phyloP scores from a whole-genome alignment of 1,140 invertebrate genomes.

The Belonocnema kinseyi region DNA sequence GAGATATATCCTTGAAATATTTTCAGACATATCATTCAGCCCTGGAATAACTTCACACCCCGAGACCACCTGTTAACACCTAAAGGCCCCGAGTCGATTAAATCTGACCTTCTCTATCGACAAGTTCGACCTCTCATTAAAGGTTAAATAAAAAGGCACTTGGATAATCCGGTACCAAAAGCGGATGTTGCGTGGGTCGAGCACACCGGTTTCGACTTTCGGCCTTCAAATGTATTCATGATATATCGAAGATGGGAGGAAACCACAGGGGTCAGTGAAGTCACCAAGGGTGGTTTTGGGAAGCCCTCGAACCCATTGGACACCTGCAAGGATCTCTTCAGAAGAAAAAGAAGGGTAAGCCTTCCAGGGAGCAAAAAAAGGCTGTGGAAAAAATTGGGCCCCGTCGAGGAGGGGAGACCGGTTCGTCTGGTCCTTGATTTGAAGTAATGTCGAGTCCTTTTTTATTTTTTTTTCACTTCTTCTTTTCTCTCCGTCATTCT shows the following conservation, averaged over 20 bases:
- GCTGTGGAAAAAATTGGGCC: slow-evolving; percentile 32
- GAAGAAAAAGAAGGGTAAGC: slow-evolving; percentile 41
- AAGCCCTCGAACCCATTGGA: slow-evolving; percentile 49
- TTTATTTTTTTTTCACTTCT: slow-evolving; percentile 53
- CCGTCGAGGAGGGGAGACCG: slow-evolving; percentile 63
- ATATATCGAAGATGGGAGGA: slow-evolving; percentile 1
- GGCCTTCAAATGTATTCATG: background rate
- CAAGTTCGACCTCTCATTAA: slow-evolving; percentile 18
- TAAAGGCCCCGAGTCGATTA: slow-evolving; percentile 2
- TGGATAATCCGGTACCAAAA: slow-evolving; percentile 5
- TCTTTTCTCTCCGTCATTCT: slow-evolving; percentile 35
- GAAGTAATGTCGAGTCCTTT: slow-evolving; percentile 59
- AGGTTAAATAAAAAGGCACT: slow-evolving; percentile 1
- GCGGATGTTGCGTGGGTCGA: slow-evolving; percentile 2
- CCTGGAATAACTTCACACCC: background rate
- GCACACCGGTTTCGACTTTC: slow-evolving; percentile 1
- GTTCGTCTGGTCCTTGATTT: slow-evolving; percentile 73
- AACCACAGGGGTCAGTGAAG: slow-evolving; percentile 23
- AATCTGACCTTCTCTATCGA: slow-evolving; percentile 23
- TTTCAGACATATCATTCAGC: background rate
- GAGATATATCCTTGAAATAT: background rate
- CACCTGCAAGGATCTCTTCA: slow-evolving; percentile 63
- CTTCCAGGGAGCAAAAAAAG: slow-evolving; percentile 34
- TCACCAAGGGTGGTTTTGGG: slow-evolving; percentile 47
- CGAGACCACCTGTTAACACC: background rate